Evolutionary conservation across 2,888 invertebrate genomes (phyloP), one percentile per base, ranked within the genome.

Genomic region (Cryptus armator): DNA sequence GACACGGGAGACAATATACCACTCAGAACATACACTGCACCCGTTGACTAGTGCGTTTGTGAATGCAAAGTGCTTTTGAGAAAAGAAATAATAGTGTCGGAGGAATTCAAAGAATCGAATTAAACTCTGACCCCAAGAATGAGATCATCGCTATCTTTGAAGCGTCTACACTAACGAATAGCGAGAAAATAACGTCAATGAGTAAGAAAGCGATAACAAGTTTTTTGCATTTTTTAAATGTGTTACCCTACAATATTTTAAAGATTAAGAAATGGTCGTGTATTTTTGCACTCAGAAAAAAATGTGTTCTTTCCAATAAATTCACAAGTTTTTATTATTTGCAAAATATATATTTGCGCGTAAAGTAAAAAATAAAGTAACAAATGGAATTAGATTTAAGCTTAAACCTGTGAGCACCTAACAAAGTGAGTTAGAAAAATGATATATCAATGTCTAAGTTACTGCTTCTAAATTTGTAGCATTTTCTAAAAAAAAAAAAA

Each of bases 1-100:
- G 91, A 87, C 86, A 56, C 84, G 74, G 51, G 84, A 67, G 83
- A 84, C 85, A 85, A 88, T 88, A 75, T 80, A 66, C 51, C 44
- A 77, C 80, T 74, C 70, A 24, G 77, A 51, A 53, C 14, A 62
- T 24, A 14, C 32, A n/a, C 43, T 56, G 76, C 76, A 75, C 68
- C 67, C 66, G 71, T 78, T 68, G 48, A 67, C 64, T 53, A 62
- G 51, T 64, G 75, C 71, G 59, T 51, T 46, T 48, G 56, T 64
- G 64, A 81, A 86, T 83, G 80, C 51, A 81, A 84, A 84, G 70
- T 83, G 66, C 84, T 83, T 67, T 53, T 53, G 71, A 43, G 48
- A 77, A 44, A 59, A 24, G 16, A 32, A 56, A 56, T 10, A 51
- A 74, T 62, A 51, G 14, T 43, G 29, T 37, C 66, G 29, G 72